Base-by-base conservation (phyloP, 2,797 vertebrate species). In the Sebastes diploproa region DNA sequence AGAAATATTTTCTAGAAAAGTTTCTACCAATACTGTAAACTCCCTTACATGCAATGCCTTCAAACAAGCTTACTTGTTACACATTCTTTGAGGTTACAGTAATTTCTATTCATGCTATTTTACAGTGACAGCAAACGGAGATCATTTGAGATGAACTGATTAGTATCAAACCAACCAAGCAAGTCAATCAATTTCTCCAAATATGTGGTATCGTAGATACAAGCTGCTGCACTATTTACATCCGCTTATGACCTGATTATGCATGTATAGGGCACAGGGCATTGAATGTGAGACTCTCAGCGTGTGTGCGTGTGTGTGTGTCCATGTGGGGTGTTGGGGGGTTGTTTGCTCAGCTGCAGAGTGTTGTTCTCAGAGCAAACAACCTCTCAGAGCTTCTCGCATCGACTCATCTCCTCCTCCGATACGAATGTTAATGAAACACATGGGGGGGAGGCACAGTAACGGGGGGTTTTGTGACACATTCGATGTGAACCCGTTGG, bases 271-370 rank as follows among this genome's bases (percentile, higher is more conserved):
- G 59, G 7, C 34, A 54, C 9, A 29, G 50, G 54, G 29, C 12
- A 61, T 18, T 81, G 23, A 62, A 50, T 81, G 75, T 82, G 75
- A 78, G 27, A 23, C 32, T 52, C 16, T 61, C 29, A 4, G 55
- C n/a, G 30, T 27, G 30, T 72, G 30, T 76, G n/a, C 73, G 71
- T 42, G 27, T 68, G 58, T 59, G 52, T 67, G 71, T 65, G 66
- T 77, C 59, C 64, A 46, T 66, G 52, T 76, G 66, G 58, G 20
- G 50, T 69, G 50, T 16, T 12, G 52, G 22, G 23, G 18, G 30
- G 13, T 50, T 90, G 89, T 94, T 92, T 94, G 88, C 89, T 86
- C 88, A 94, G 92, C 91, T 93, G 91, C 70, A 18, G 34, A 81
- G 74, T 68, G 77, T 82, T 54, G 81, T 82, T 76, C 72, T 77